Base-by-base conservation (phyloP, 1,140 invertebrate species). In the Thalassaphorura encarpata region DNA sequence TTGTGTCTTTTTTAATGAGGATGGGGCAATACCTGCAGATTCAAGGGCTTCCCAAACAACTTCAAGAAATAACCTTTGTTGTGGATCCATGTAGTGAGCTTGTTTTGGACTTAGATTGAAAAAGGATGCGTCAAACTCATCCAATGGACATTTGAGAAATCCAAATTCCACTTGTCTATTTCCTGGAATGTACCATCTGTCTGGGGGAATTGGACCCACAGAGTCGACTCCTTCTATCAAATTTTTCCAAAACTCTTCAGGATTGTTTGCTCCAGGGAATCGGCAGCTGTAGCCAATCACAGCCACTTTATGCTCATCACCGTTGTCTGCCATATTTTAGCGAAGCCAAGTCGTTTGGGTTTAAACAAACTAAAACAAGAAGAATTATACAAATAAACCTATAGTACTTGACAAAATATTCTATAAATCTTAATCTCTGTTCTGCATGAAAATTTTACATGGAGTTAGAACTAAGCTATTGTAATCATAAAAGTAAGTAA, bases 21-120 rank as follows among this genome's bases (percentile, higher is more conserved):
- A 50, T 16, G 73, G 73, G 51, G 66, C 53, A 46, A 63, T 50
- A n/a, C 63, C 63, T 61, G 79, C 73, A 74, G 82, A 80, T 61
- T 78, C 67, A 43, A 81, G 76, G 2, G 78, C 73, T 69, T 82
- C 80, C 67, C 79, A 77, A 15, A 78, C 70, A 6, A 77, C 72
- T 67, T 81, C 80, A 6, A 82, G 68, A 19, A 81, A 66, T 29
- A 81, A 63, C 52, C 80, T 65, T 19, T 79, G 67, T 69, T 81
- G 79, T 31, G 80, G 80, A 62, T 81, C 80, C 78, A 82, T 80
- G 42, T 60, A 65, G 60, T 79, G 69, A 8, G 79, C 78, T 66
- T 80, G 74, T 60, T 75, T 73, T 13, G 54, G 71, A 58, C 72
- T 71, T 19, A 77, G 72, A 26, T 74, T 74, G 69, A 78, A 78